Conservation (phyloP, 2,888 invertebrate genomes). For the Toxonevra muliebris region DNA sequence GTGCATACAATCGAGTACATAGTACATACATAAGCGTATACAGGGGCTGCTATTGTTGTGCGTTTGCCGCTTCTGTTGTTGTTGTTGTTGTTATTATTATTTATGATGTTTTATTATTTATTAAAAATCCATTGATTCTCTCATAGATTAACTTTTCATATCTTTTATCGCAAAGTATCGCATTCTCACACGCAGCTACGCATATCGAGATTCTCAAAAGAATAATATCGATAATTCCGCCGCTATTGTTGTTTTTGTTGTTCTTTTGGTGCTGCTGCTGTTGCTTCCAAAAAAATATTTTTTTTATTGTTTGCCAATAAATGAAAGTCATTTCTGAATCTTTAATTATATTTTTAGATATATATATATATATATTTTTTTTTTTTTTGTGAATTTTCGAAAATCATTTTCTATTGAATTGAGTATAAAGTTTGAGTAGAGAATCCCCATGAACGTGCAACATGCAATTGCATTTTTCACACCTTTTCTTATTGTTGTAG, state of each 20-base stretch:
- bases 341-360: slow-evolving; percentile 47
- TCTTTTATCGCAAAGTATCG: background rate
- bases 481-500: slow-evolving; percentile 11
- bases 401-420: slow-evolving; percentile 27
- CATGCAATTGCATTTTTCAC: slow-evolving; percentile 29
- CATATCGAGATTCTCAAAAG: background rate
- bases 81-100: slow-evolving; percentile 2
- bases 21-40: background rate
- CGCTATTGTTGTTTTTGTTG: background rate
- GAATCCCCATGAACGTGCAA: background rate
- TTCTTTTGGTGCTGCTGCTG: slow-evolving; percentile 5
- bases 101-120: background rate
- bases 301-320: slow-evolving; percentile 41
- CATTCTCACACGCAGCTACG: slow-evolving; percentile 1
- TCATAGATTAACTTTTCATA: too few relatives aligned
- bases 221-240: slow-evolving; percentile 12
- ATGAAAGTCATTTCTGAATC: slow-evolving; percentile 58
- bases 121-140: too few relatives aligned
- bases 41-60: background rate
- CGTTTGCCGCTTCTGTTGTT: background rate
- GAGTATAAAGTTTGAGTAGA: slow-evolving; percentile 13
- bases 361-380: too few relatives aligned
- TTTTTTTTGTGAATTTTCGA: slow-evolving; percentile 15
- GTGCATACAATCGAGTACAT: slow-evolving; percentile 12
- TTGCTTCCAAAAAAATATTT: slow-evolving; percentile 2